Conservation (phyloP, 2,797 vertebrate species). For the Molossus molossus region DNA sequence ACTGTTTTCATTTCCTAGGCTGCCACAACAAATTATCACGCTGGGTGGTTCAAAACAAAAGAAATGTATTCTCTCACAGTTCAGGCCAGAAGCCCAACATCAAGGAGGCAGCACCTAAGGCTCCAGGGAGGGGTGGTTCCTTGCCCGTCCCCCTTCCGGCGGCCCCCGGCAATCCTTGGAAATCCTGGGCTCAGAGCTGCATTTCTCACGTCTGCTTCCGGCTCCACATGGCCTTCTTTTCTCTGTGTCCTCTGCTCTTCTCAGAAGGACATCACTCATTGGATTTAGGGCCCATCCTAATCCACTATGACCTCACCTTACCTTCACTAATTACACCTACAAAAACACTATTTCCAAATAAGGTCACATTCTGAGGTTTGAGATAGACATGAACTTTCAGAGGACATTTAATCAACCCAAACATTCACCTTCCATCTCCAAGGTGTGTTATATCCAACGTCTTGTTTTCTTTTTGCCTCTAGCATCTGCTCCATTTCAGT, state of each 20-base stretch:
- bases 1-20: not conserved
- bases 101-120: not conserved
- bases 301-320: not conserved
- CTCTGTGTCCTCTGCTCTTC: not conserved
- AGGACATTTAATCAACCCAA: not conserved
- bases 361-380: slow-evolving; percentile 7
- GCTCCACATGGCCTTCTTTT: not conserved
- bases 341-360: slow-evolving; percentile 50
- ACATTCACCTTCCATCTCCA: not conserved
- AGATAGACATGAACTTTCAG: slow-evolving; percentile 4
- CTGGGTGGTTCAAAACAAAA: slow-evolving; percentile 25
- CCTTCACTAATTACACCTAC: not conserved
- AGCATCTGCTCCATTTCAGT: not conserved
- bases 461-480: not conserved
- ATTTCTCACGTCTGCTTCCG: not conserved
- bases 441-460: not conserved
- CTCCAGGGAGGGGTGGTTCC: not conserved
- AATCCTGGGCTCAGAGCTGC: not conserved
- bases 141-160: not conserved
- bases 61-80: not conserved
- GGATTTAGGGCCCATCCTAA: not conserved
- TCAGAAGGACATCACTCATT: not conserved
- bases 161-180: not conserved
- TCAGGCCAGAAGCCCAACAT: slow-evolving; percentile 18
- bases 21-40: not conserved